Evolutionary conservation across 2,888 invertebrate species (phyloP).

Genomic region (Hemistola chrysoprasaria): DNA sequence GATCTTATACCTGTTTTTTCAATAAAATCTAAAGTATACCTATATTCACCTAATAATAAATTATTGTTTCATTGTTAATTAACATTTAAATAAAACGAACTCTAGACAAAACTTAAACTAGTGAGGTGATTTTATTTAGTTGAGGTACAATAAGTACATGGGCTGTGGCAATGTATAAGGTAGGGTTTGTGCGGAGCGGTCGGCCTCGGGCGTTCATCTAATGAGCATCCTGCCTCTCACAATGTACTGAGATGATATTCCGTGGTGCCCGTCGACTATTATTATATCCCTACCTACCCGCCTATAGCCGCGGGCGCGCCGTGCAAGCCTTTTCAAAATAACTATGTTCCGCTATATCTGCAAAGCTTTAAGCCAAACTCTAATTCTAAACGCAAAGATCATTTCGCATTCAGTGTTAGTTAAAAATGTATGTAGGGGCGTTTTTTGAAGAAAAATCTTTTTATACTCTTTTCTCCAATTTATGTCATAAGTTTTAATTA

Average conservation of each 20-base stretch:
- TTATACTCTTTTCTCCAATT: conserved; percentile 1
- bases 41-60: too few species aligned
- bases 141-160: conserved; percentile 13
- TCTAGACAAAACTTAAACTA: too few species aligned
- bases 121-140: conserved; percentile 1
- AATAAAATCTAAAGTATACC: too few species aligned
- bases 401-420: conserved; percentile 26
- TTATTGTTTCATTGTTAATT: too few species aligned
- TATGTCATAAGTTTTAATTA: background rate
- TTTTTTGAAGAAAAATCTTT: conserved; percentile 8
- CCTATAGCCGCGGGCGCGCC: conserved; percentile 56
- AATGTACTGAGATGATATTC: conserved; percentile 77
- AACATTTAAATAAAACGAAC: too few species aligned
- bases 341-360: conserved; percentile 58
- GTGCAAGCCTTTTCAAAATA: conserved; percentile 70
- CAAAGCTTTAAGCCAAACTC: conserved; percentile 50
- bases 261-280: conserved; percentile 69
- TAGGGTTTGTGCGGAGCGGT: conserved; percentile 40
- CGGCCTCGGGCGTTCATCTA: conserved; percentile 73
- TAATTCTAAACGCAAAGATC: conserved; percentile 50
- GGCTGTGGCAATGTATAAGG: conserved; percentile 41
- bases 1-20: too few species aligned
- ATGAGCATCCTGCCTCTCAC: conserved; percentile 79
- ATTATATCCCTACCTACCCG: conserved; percentile 66
- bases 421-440: conserved; percentile 17